A percentile compares a stretch with the other conserved stretches of the same genome.
Conservation (phyloP, 2,797 vertebrate species). For the Kryptopterus vitreolus region DNA sequence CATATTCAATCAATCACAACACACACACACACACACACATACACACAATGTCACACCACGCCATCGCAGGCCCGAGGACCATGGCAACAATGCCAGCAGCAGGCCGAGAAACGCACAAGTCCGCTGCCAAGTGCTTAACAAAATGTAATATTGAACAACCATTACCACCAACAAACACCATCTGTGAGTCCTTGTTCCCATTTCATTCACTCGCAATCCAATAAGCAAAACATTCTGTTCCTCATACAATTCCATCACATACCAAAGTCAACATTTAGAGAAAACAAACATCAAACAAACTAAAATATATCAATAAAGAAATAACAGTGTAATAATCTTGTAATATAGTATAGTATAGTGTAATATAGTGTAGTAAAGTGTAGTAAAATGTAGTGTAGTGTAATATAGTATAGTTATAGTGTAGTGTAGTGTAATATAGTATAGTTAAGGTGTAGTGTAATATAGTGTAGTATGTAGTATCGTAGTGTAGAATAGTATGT, state of each 20-base stretch:
- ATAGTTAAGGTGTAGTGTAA: too few relatives aligned
- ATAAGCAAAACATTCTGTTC: neutral
- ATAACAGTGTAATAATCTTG: too few relatives aligned
- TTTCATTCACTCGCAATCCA: neutral
- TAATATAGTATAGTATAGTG: too few relatives aligned
- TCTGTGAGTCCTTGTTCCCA: neutral
- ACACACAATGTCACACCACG: neutral
- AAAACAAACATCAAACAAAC: neutral
- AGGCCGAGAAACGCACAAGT: slow-evolving; percentile 8
- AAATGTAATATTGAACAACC: neutral
- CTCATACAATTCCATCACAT: neutral
- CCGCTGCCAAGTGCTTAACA: neutral
- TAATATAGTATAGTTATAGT: too few relatives aligned
- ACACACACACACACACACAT: too few relatives aligned
- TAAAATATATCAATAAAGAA: too few relatives aligned
- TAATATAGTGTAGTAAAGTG: too few relatives aligned
- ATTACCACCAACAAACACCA: slow-evolving; percentile 18
- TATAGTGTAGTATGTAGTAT: too few relatives aligned
- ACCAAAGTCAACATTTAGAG: neutral
- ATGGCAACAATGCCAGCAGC: neutral
- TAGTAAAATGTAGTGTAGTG: too few relatives aligned
- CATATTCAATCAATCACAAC: neutral
- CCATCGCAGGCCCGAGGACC: neutral
- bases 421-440: too few relatives aligned
- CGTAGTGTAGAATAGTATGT: too few relatives aligned